Percentiles rank a stretch among this genome's conserved stretches.
Conservation (phyloP, 92 coral and sea anemone species). For the Galaxea fascicularis region DNA sequence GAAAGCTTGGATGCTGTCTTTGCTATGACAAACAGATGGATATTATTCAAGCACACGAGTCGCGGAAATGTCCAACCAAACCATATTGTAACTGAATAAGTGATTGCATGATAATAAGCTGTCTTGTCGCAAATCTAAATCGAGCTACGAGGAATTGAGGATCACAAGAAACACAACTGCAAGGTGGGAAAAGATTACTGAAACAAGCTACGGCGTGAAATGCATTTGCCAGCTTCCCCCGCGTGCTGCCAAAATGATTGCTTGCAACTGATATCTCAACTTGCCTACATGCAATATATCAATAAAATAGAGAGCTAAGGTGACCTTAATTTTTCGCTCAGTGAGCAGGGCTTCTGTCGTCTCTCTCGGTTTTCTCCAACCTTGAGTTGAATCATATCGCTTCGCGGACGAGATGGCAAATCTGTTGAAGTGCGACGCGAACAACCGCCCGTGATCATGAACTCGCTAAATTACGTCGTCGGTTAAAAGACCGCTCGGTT, state of each 20-base stretch:
- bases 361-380: not conserved
- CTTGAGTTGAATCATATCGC: slow-evolving; percentile 15
- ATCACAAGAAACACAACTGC: not conserved
- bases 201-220: not conserved
- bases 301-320: slow-evolving; percentile 28
- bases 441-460: slow-evolving; percentile 22
- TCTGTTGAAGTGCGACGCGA: not conserved
- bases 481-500: slow-evolving; percentile 47
- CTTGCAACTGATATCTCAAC: slow-evolving; percentile 18
- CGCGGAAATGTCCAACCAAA: slow-evolving; percentile 41
- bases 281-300: slow-evolving; percentile 30
- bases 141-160: not conserved
- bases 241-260: not conserved
- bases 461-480: slow-evolving; percentile 30
- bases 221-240: not conserved
- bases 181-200: not conserved
- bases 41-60: not conserved
- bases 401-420: not conserved
- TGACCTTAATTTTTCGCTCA: slow-evolving; percentile 45
- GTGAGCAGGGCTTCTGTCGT: slow-evolving; percentile 22
- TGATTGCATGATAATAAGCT: slow-evolving; percentile 37
- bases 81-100: slow-evolving; percentile 53
- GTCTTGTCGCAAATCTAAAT: slow-evolving; percentile 11
- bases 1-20: not conserved
- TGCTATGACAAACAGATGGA: slow-evolving; percentile 36